Evolutionary conservation across 2,797 vertebrate species (phyloP), one percentile per base, ranked within the genome.

Genomic region (Pangasius krempfi): DNA sequence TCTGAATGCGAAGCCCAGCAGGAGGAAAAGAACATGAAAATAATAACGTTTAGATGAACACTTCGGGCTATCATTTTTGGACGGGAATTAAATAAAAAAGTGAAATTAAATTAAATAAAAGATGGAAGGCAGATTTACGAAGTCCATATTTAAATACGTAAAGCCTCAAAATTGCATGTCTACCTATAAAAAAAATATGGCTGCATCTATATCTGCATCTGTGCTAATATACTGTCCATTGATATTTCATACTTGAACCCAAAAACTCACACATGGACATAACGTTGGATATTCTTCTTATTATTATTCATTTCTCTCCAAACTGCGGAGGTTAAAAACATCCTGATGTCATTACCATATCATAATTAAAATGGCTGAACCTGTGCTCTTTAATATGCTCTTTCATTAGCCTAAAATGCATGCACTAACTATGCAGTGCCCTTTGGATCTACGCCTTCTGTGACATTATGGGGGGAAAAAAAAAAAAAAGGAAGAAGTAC

Each of bases 341-440:
- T 27, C 80, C 87, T 79, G 16, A 72, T 68, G 62, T 78, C 88
- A 88, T 79, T 80, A 56, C 37, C 68, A 30, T 91, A 88, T 81
- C 37, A 60, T 72, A 86, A 89, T 89, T 85, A 86, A 89, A 89
- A 60, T 22, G 68, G 20, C 62, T 50, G 52, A 50, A 86, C 88
- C 64, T 86, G 4, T 80, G 88, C 62, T 70, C 83, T 85, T 79
- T 80, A 70, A 88, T 88, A 66, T 66, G 81, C 44, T 66, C 82
- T 22, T 85, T 88, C 83, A 85, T 88, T 88, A 88, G 83, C 58
- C 60, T 70, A 30, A 73, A 79, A 78, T 70, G 40, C 44, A 79
- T 30, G 22, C 64, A 60, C 64, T 86, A 47, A 33, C 16, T 68
- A 56, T 33, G 27, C 44, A 18, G 37, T 70, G 83, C 75, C 62